A percentile compares a stretch with the other conserved stretches of the same genome.
Conservation (phyloP, 2,113 vertebrate genomes). For the Nymphicus hollandicus region DNA sequence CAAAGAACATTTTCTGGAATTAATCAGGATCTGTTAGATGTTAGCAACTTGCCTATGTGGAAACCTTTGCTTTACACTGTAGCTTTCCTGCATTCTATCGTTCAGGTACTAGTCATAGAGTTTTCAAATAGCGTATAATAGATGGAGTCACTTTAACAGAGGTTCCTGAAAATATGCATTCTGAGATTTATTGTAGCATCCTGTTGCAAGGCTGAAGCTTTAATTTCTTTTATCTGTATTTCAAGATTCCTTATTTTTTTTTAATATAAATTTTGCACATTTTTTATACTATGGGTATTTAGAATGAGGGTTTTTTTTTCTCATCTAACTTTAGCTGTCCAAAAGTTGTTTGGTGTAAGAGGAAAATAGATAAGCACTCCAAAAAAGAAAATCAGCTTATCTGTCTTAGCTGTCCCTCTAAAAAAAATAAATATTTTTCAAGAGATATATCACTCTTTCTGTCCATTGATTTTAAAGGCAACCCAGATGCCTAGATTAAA, state of each 20-base stretch:
- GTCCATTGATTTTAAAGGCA: not conserved
- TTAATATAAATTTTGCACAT: not conserved
- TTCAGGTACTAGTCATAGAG: slow-evolving; percentile 68
- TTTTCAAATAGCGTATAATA: not conserved
- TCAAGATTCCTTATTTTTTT: not conserved
- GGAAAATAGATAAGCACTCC: not conserved
- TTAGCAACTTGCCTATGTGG: slow-evolving; percentile 77
- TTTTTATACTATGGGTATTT: not conserved
- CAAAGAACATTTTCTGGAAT: slow-evolving; percentile 79
- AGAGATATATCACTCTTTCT: not conserved
- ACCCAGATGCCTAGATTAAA: not conserved
- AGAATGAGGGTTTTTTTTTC: not conserved
- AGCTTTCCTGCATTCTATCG: slow-evolving; percentile 77
- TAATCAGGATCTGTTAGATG: slow-evolving; percentile 76
- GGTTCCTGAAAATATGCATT: not conserved
- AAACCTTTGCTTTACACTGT: slow-evolving; percentile 79
- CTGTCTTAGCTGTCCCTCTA: not conserved
- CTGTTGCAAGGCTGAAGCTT: not conserved
- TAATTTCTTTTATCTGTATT: not conserved
- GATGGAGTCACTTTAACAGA: not conserved
- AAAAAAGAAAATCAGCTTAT: not conserved
- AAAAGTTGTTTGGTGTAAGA: not conserved
- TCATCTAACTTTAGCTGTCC: not conserved
- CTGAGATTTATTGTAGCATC: not conserved
- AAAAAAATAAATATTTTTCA: not conserved